Percentiles rank a stretch among this genome's conserved stretches.
phyloP scores from a whole-genome alignment of 2,888 invertebrate species.

The Drosophila stalkeri region DNA sequence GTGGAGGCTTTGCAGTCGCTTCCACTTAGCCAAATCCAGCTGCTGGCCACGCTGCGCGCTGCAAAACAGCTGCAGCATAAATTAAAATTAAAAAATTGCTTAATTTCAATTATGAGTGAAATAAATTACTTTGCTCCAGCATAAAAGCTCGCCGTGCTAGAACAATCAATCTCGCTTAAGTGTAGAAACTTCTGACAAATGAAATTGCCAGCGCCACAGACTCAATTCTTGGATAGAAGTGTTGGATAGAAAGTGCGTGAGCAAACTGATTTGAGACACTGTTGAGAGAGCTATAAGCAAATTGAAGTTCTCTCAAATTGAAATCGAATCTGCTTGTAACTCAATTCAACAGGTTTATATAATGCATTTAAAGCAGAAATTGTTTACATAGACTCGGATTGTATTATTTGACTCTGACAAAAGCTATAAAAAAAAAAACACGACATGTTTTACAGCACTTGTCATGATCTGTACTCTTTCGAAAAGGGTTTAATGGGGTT shows the following conservation, averaged over 20 bases:
- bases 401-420: background rate
- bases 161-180: slow-evolving; percentile 4
- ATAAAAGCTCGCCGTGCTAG: background rate
- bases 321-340: background rate
- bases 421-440: background rate
- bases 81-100: slow-evolving; percentile 20
- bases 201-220: background rate
- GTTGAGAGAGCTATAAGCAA: no score
- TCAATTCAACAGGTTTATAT: background rate
- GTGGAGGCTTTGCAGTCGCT: background rate
- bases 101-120: slow-evolving; percentile 20
- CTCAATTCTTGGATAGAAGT: no score
- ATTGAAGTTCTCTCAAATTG: no score
- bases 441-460: background rate
- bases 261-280: no score
- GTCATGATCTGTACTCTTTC: background rate
- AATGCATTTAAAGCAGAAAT: background rate
- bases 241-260: background rate
- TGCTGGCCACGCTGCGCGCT: background rate
- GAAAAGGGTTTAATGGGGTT: background rate
- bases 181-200: background rate
- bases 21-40: slow-evolving; percentile 10
- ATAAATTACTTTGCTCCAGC: background rate
- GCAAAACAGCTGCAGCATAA: slow-evolving; percentile 18
- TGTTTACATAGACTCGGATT: no score